Evolutionary conservation across 2,888 invertebrate species (phyloP).

Genomic region (Hymenopus coronatus): DNA sequence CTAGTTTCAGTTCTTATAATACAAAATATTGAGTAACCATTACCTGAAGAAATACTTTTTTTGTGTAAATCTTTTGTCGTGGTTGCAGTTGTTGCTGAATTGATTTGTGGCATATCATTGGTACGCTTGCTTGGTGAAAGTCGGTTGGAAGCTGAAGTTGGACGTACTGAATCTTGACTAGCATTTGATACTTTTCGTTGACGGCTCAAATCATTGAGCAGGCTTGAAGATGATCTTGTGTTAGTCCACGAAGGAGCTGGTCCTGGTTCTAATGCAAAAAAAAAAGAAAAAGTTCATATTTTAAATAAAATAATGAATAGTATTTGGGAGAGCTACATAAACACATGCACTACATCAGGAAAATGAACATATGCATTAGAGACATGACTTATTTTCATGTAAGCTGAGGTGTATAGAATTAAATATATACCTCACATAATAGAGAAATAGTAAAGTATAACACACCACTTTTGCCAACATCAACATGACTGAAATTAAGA

Average conservation of each 20-base stretch:
- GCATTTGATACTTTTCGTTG: slow-evolving; percentile 29
- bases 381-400: no score
- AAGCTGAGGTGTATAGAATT: no score
- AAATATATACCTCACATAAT: no score
- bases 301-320: background rate
- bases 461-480: no score
- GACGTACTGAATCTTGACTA: slow-evolving; percentile 23
- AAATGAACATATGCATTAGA: no score
- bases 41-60: slow-evolving; percentile 18
- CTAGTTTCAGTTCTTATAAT: no score
- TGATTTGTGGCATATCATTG: slow-evolving; percentile 51
- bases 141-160: slow-evolving; percentile 21
- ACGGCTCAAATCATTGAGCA: slow-evolving; percentile 28
- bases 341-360: no score
- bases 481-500: no score
- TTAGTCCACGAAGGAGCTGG: slow-evolving; percentile 48
- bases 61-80: slow-evolving; percentile 40
- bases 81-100: slow-evolving; percentile 42
- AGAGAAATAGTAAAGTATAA: no score
- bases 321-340: no score
- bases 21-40: background rate
- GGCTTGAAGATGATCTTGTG: slow-evolving; percentile 4
- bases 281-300: background rate
- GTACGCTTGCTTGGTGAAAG: slow-evolving; percentile 44
- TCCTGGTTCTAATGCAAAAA: slow-evolving; percentile 48